Evolutionary conservation across 2,113 vertebrate species (phyloP).

Genomic region (Nicator chloris): DNA sequence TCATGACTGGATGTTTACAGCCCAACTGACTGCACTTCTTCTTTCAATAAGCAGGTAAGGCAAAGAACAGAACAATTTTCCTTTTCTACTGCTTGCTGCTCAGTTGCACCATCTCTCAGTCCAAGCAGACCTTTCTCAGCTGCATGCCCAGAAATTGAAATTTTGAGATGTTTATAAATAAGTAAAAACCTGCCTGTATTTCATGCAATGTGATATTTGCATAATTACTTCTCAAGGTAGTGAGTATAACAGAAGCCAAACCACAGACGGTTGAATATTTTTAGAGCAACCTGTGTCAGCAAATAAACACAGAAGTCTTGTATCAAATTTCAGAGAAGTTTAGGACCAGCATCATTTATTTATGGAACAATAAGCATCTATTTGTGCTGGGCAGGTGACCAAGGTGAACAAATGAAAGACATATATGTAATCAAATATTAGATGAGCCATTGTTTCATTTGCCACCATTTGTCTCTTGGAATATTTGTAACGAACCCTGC

Average conservation of each 20-base stretch:
- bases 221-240: conserved; percentile 64
- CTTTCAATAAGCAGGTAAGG: not conserved
- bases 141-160: conserved; percentile 23
- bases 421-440: conserved; percentile 34
- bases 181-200: conserved; percentile 11
- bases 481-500: not conserved
- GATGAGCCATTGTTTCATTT: conserved; percentile 23
- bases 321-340: conserved; percentile 7
- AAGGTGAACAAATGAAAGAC: conserved; percentile 39
- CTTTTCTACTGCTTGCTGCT: conserved; percentile 11
- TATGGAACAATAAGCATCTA: conserved; percentile 30
- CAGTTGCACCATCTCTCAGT: not conserved
- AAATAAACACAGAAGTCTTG: conserved; percentile 33
- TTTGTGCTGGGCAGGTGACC: conserved; percentile 19
- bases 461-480: not conserved
- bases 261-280: conserved; percentile 14
- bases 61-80: not conserved
- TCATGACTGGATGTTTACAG: not conserved
- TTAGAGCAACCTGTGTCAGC: not conserved
- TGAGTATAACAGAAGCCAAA: conserved; percentile 43
- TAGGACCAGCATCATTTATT: conserved; percentile 41
- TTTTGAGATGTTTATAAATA: conserved; percentile 45
- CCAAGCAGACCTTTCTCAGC: not conserved
- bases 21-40: not conserved
- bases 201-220: conserved; percentile 21